A percentile compares a stretch with the other conserved stretches of the same genome.
Evolutionary conservation across 1,140 invertebrate genomes (phyloP).

Genomic region (Apis laboriosa): DNA sequence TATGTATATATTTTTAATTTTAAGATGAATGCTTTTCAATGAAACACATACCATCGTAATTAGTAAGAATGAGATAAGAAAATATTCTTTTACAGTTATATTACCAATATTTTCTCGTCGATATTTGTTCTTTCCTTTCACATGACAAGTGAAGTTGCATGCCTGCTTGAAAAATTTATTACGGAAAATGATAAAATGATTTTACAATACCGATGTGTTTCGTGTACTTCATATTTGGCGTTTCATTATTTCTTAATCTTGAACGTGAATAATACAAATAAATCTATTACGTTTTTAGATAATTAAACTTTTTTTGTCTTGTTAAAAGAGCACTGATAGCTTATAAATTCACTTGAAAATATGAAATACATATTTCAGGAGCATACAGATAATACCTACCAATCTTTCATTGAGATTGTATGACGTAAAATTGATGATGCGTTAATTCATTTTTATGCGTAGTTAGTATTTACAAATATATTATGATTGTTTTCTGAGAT

Average conservation of each 20-base stretch:
- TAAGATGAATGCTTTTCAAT: neutral
- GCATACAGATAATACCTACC: neutral
- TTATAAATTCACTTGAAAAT: neutral
- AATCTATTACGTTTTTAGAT: constrained; percentile 7
- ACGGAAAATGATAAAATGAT: constrained; percentile 9
- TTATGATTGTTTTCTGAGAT: neutral
- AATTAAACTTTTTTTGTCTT: neutral
- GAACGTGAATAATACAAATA: neutral
- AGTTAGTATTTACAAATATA: no score
- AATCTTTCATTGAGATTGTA: neutral
- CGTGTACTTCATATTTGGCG: neutral
- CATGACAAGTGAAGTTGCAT: neutral
- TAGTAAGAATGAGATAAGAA: neutral
- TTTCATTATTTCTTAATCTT: neutral
- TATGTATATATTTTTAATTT: neutral
- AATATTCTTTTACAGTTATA: neutral
- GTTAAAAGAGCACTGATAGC: neutral
- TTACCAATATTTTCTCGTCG: neutral
- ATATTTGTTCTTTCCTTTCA: neutral
- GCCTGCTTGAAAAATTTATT: constrained; percentile 8
- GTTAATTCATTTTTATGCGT: constrained; percentile 1
- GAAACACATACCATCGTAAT: neutral
- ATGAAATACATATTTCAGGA: neutral
- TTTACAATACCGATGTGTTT: neutral
- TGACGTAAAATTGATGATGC: constrained; percentile 1